Percentiles rank a stretch among this genome's conserved stretches.
Conservation (phyloP, 2,113 vertebrate genomes). For the Elgaria multicarinata region DNA sequence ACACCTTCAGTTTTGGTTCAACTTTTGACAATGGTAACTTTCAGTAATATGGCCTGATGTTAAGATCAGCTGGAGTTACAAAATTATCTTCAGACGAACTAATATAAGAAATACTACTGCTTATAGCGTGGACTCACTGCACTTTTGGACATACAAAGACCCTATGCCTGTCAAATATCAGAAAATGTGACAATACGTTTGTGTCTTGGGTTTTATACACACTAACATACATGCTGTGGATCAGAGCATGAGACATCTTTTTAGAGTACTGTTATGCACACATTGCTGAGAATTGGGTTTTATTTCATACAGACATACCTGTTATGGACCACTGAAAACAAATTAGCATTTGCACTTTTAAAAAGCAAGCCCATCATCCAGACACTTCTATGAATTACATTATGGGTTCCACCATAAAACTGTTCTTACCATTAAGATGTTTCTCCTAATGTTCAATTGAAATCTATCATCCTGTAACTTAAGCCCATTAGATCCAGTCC, state of each 20-base stretch:
- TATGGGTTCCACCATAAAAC: not conserved
- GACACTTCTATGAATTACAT: conserved; percentile 32
- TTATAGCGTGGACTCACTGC: not conserved
- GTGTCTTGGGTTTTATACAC: not conserved
- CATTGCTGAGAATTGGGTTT: not conserved
- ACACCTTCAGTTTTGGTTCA: conserved; percentile 19
- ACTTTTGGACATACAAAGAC: not conserved
- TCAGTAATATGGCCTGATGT: conserved; percentile 15
- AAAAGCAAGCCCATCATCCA: conserved; percentile 22
- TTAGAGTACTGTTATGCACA: not conserved
- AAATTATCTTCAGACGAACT: not conserved
- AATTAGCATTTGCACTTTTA: conserved; percentile 40
- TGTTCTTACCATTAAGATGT: not conserved
- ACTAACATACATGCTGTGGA: not conserved
- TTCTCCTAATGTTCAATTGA: not conserved
- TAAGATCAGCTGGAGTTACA: conserved; percentile 11
- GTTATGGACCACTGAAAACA: conserved; percentile 27
- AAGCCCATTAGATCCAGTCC: not conserved
- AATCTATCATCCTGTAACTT: not conserved
- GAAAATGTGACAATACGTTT: not conserved
- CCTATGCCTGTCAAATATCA: not conserved
- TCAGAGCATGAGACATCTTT: conserved; percentile 9
- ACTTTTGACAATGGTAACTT: not conserved
- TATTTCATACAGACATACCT: not conserved
- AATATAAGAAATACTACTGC: not conserved